Conservation (phyloP, 2,113 vertebrate species). For the Prinia subflava region DNA sequence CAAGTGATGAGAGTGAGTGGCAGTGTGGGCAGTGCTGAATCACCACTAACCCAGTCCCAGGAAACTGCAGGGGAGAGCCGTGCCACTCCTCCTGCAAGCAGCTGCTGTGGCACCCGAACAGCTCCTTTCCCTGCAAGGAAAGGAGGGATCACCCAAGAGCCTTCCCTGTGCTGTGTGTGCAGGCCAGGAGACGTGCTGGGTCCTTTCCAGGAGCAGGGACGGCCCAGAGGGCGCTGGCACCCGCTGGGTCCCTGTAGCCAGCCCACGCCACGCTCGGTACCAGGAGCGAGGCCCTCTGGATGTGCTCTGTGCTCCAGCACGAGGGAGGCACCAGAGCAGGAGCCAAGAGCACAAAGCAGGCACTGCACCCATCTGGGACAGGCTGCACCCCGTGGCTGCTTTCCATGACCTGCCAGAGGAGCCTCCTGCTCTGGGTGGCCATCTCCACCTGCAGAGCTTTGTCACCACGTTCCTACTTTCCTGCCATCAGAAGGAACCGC, state of each 20-base stretch:
- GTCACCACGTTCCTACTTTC: neutral
- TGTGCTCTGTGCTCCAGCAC: neutral
- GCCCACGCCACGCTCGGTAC: accelerated
- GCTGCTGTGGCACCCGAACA: neutral
- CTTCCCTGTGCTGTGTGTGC: neutral
- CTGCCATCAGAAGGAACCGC: neutral
- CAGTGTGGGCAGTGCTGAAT: neutral
- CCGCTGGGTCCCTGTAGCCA: neutral
- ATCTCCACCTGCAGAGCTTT: neutral
- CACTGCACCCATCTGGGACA: neutral
- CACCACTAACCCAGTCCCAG: accelerated
- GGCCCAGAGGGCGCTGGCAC: neutral
- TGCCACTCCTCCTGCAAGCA: neutral
- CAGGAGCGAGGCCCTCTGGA: accelerated
- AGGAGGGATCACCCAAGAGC: neutral
- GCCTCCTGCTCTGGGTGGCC: neutral
- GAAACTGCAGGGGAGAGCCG: neutral
- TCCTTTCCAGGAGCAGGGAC: neutral
- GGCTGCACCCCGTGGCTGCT: neutral
- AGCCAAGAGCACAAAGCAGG: neutral
- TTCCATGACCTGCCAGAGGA: neutral
- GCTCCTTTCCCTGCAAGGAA: neutral
- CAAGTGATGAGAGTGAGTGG: neutral
- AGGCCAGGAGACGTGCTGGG: neutral
- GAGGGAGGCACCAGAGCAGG: neutral